Evolutionary conservation across 2,797 vertebrate genomes (phyloP).

Genomic region (Oryzias sinensis): DNA sequence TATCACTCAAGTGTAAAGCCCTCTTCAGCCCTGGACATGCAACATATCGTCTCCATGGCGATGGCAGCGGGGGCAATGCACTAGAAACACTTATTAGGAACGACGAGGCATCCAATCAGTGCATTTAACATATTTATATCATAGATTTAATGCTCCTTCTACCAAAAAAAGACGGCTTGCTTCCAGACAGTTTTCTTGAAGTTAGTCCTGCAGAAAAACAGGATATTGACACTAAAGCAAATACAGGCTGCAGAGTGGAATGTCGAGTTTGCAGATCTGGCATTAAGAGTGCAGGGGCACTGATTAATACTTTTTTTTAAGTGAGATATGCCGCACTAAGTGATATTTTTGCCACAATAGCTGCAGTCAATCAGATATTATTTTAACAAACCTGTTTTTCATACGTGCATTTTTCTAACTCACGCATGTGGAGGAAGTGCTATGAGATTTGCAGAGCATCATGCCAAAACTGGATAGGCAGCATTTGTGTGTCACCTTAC

Average conservation of each 20-base stretch:
- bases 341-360: too few species aligned
- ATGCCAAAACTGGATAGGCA: not conserved
- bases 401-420: too few species aligned
- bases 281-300: conserved; percentile 4
- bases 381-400: too few species aligned
- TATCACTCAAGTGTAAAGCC: conserved; percentile 39
- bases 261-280: conserved; percentile 1
- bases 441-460: too few species aligned
- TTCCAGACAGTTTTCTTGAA: conserved; percentile 45
- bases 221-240: conserved; percentile 36
- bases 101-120: conserved; percentile 6
- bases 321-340: too few species aligned
- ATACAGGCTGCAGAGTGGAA: conserved; percentile 20
- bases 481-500: not conserved
- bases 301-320: not conserved
- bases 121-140: not conserved
- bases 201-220: conserved; percentile 38
- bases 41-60: conserved; percentile 66
- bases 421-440: too few species aligned
- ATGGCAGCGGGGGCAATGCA: conserved; percentile 28
- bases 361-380: too few species aligned
- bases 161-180: conserved; percentile 22
- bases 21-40: conserved; percentile 37
- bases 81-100: conserved; percentile 9
- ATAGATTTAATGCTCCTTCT: conserved; percentile 8